Conservation (phyloP, 2,113 vertebrate genomes). For the Trichomycterus rosablanca region DNA sequence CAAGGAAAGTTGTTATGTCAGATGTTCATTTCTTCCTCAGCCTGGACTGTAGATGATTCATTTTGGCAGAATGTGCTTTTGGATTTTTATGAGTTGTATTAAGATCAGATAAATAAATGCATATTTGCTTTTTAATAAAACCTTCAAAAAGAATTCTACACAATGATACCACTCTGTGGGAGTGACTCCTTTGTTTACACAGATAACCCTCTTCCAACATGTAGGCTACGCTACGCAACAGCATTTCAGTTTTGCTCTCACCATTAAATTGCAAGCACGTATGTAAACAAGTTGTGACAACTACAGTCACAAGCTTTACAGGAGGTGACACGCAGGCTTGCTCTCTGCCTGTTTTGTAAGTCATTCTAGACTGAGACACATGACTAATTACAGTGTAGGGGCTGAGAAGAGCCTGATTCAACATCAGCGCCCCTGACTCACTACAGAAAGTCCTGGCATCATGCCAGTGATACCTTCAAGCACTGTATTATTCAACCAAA, state of each 20-base stretch:
- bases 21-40: too few relatives aligned
- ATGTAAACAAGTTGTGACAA: conserved; percentile 8
- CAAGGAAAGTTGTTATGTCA: too few relatives aligned
- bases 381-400: conserved; percentile 19
- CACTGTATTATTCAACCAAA: not conserved
- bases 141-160: conserved; percentile 9
- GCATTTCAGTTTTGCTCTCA: not conserved
- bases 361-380: conserved; percentile 5
- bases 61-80: too few relatives aligned
- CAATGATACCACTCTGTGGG: too few relatives aligned
- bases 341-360: not conserved
- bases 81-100: too few relatives aligned
- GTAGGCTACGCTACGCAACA: not conserved
- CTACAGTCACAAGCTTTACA: not conserved
- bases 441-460: conserved; percentile 9
- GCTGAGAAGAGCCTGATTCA: conserved; percentile 8
- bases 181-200: not conserved
- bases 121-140: conserved; percentile 20
- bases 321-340: not conserved
- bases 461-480: not conserved
- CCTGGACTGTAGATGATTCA: too few relatives aligned
- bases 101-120: too few relatives aligned
- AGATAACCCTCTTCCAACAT: not conserved
- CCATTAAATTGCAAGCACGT: not conserved
- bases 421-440: conserved; percentile 18